Conservation (phyloP, 1,140 invertebrate species). For the Caligus rogercresseyi region DNA sequence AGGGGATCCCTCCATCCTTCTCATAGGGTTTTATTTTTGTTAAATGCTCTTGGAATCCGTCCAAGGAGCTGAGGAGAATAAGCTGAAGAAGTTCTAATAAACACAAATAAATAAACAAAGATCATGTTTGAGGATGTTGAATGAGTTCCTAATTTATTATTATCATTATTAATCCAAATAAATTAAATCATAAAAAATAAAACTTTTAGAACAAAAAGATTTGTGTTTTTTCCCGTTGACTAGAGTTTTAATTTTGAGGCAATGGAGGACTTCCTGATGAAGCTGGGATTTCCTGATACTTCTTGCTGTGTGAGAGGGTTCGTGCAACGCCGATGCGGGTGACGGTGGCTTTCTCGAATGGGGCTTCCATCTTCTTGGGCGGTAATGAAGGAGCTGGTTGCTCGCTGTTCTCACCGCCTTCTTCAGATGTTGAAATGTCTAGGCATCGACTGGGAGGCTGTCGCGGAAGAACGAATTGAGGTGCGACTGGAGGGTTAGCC, state of each 20-base stretch:
- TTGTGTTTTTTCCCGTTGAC: too few relatives aligned
- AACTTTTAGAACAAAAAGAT: neutral
- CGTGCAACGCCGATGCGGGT: neutral
- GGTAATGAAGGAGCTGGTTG: neutral
- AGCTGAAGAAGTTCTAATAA: too few relatives aligned
- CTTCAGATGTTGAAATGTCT: neutral
- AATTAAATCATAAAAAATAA: neutral
- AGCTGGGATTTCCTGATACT: neutral
- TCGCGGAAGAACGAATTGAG: constrained; percentile 5
- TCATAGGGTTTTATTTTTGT: neutral
- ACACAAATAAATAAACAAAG: neutral
- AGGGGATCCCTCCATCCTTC: neutral
- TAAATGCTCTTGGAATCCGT: neutral
- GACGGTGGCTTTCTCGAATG: neutral
- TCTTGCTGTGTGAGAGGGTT: neutral
- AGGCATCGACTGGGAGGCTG: constrained; percentile 5
- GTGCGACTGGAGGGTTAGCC: constrained; percentile 15
- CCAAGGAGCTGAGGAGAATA: too few relatives aligned
- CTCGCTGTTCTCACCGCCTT: neutral
- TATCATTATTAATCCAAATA: neutral
- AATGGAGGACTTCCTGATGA: neutral
- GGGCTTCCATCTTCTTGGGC: neutral
- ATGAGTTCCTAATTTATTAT: neutral
- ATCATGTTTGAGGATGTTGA: neutral
- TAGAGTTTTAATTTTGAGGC: neutral